Evolutionary conservation across 2,797 vertebrate species (phyloP).

Genomic region (Neomorphus geoffroyi): DNA sequence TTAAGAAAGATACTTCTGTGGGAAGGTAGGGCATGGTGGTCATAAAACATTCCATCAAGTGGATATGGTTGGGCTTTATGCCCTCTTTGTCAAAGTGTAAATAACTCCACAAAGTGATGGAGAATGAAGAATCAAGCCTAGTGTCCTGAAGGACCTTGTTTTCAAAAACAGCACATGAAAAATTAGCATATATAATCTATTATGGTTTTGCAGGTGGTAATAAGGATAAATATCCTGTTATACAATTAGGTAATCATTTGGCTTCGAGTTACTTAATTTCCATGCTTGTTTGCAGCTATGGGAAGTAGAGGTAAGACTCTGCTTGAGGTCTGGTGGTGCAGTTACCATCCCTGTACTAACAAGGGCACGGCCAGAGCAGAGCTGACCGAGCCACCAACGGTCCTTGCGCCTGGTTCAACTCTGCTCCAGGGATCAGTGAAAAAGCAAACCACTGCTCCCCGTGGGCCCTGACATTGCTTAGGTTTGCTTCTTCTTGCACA

Average conservation of each 20-base stretch:
- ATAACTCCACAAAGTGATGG: neutral
- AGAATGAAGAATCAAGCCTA: neutral
- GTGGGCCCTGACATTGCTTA: accelerated
- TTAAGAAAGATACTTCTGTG: neutral
- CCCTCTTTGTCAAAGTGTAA: neutral
- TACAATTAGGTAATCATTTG: neutral
- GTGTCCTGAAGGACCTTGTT: neutral
- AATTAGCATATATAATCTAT: neutral
- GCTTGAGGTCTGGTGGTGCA: neutral
- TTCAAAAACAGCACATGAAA: neutral
- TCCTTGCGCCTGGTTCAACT: neutral
- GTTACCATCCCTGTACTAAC: accelerated
- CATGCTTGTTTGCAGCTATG: neutral
- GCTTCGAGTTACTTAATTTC: neutral
- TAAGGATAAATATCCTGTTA: neutral
- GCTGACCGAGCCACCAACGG: neutral
- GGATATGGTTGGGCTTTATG: neutral
- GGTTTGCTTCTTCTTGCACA: accelerated
- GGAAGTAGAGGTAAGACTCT: neutral
- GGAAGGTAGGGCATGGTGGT: neutral
- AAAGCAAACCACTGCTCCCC: neutral
- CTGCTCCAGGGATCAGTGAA: accelerated
- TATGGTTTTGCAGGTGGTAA: neutral
- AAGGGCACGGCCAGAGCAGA: neutral
- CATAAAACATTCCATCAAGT: neutral